Evolutionary conservation across 2,888 invertebrate species (phyloP).

Genomic region (Pseudoips prasinana): DNA sequence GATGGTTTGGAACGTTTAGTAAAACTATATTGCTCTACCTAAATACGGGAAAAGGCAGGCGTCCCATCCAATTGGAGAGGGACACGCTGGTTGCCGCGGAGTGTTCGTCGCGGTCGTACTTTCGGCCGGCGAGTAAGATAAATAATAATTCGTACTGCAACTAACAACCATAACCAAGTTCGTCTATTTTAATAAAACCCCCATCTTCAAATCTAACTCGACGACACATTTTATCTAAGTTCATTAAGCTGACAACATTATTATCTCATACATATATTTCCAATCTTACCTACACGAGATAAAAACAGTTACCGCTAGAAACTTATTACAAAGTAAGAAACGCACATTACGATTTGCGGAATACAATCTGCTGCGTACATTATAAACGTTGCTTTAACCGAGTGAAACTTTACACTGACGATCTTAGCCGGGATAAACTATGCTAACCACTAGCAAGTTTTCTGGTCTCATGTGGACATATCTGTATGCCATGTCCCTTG

Average conservation of each 20-base stretch:
- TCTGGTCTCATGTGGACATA: not conserved
- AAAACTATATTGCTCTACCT: too few relatives aligned
- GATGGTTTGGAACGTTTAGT: too few relatives aligned
- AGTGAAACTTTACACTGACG: slow-evolving; percentile 43
- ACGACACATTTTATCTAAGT: slow-evolving; percentile 5
- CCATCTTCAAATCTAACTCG: too few relatives aligned
- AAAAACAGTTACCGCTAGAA: slow-evolving; percentile 23
- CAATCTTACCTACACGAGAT: slow-evolving; percentile 17
- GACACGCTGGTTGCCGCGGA: too few relatives aligned
- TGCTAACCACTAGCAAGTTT: not conserved
- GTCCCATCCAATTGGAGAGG: too few relatives aligned
- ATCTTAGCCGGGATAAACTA: slow-evolving; percentile 35
- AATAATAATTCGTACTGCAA: too few relatives aligned
- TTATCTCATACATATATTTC: slow-evolving; percentile 22
- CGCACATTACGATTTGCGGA: slow-evolving; percentile 20
- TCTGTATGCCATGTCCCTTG: not conserved
- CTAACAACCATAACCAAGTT: too few relatives aligned
- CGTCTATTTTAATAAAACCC: too few relatives aligned
- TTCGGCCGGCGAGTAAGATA: too few relatives aligned
- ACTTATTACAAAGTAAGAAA: slow-evolving; percentile 30
- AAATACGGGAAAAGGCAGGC: too few relatives aligned
- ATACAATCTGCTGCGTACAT: slow-evolving; percentile 27
- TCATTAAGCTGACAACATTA: slow-evolving; percentile 14
- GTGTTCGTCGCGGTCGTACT: too few relatives aligned
- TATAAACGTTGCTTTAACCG: slow-evolving; percentile 30